A percentile compares a stretch with the other conserved stretches of the same genome.
Conservation (phyloP, 2,797 vertebrate genomes). For the Lepus oiostolus region DNA sequence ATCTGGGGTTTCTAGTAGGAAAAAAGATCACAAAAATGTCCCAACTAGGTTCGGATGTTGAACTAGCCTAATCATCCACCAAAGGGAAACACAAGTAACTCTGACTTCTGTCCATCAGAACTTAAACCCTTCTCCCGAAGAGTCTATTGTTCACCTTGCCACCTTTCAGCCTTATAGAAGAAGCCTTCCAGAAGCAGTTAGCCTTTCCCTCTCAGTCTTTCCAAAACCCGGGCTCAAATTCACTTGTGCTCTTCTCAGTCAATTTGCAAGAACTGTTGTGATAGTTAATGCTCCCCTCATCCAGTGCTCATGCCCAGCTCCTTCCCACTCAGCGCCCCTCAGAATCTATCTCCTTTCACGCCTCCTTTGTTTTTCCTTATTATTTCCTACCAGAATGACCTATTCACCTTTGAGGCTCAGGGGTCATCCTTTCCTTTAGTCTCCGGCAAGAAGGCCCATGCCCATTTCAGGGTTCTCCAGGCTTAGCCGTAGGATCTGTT, state of each 20-base stretch:
- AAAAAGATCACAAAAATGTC: constrained; percentile 27
- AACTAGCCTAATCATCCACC: neutral
- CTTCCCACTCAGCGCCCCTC: neutral
- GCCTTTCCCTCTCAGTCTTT: neutral
- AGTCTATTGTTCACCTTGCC: neutral
- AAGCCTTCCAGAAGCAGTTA: neutral
- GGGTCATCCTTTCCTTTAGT: neutral
- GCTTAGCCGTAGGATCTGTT: neutral
- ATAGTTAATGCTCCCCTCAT: neutral
- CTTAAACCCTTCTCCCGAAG: neutral
- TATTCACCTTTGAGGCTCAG: neutral
- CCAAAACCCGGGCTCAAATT: neutral
- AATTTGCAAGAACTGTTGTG: neutral
- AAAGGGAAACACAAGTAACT: neutral
- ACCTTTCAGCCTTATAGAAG: constrained; percentile 28
- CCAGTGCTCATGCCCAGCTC: neutral
- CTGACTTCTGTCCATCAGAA: neutral
- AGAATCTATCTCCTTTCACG: no score
- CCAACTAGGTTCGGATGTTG: constrained; percentile 41
- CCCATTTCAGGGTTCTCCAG: neutral
- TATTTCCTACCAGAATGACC: neutral
- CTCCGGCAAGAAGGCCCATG: neutral
- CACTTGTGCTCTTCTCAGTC: neutral
- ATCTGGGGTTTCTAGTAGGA: constrained; percentile 34
- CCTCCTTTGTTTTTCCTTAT: neutral